Base-by-base conservation (phyloP, 1,140 invertebrate genomes). In the Drosophila lowei region DNA sequence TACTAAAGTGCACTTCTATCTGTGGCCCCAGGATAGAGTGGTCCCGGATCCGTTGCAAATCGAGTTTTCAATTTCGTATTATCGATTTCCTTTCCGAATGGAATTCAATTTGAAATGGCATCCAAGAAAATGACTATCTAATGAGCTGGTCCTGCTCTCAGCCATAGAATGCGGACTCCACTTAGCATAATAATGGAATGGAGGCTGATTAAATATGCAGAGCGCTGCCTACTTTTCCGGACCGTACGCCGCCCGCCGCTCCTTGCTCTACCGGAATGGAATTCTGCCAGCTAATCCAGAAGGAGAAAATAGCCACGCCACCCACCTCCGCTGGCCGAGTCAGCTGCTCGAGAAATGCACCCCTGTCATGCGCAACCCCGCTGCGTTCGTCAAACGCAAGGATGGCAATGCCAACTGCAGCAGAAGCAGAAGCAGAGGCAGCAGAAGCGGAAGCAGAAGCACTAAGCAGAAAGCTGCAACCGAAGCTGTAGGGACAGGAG, bases 191-290 rank as follows among this genome's bases (percentile, higher is more conserved):
- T 75, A 75, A 75, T 75, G 74, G 71, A 66, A 59, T 75, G 72
- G 72, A 66, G 34, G 57, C 67, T 72, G 61, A 44, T 42, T 56
- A 61, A 72, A 59, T 77, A 65, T 55, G 75, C 75, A 83, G 74
- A 76, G 72, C 72, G 72, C 80, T 84, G 80, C 80, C 79, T 79
- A 79, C 79, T 74, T 81, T 65, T 15, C 57, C 46, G 70, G 44
- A 57, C 68, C 3, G 11, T 11, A 11, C 34, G 34, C 68, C 3
- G 1, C 34, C 34, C 34, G 11, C 11, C 9, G 34, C 34, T 13
- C 34, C 34, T 63, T 56, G 30, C 23, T 55, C 9, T 43, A 4
- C 34, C 30, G 65, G 64, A 47, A 67, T 41, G 48, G 61, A 38
- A 54, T 44, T 54, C 8, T 53, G 30, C 9, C 34, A 23, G 15